Base-by-base conservation (phyloP, 1,140 invertebrate species). In the Drosophila mayri region DNA sequence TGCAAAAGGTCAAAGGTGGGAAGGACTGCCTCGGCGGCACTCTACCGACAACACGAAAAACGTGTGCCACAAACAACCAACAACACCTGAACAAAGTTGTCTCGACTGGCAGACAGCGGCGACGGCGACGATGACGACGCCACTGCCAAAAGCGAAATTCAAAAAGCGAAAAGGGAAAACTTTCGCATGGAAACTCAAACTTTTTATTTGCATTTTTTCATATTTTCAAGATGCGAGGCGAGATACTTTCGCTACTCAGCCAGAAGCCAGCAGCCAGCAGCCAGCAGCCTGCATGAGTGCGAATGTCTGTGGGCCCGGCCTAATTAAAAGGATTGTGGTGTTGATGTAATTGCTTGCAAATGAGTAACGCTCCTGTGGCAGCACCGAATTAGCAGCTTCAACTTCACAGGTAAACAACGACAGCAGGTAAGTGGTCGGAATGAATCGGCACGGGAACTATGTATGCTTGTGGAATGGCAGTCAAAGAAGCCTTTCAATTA, bases 1-100 rank as follows among this genome's bases (percentile, higher is more conserved):
- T 49, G 50, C 59, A 67, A 87, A 87, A 87, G 84, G 80, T 81
- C 84, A 87, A 84, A 87, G 84, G 84, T 81, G 54, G 79, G 68
- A 72, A 55, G 81, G 65, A 75, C 59, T 41, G 58, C 59, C 68
- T 71, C 75, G 75, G 65, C n/a, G n/a, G n/a, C 75, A 82, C 82
- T 86, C 67, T 20, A 73, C 47, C 57, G 67, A 76, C 61, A 60
- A 75, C 57, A 63, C 46, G 43, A 40, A 43, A 64, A 70, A 65
- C 81, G 57, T 75, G 83, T 68, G 78, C 58, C 79, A 63, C 68
- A 81, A 86, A 76, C 57, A 73, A 79, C 59, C 49, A 74, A 81
- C 43, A 86, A 64, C 76, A 78, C 79, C 83, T 82, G 76, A 86
- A 78, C 63, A 83, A 87, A 88, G 71, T 87, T 83, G 66, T 70